Percentiles rank a stretch among this genome's conserved stretches.
These are phyloP conservation scores for Lepas anatifera DNA, from an alignment of 2,888 invertebrate species.

Conservation along the genomic window DNA sequence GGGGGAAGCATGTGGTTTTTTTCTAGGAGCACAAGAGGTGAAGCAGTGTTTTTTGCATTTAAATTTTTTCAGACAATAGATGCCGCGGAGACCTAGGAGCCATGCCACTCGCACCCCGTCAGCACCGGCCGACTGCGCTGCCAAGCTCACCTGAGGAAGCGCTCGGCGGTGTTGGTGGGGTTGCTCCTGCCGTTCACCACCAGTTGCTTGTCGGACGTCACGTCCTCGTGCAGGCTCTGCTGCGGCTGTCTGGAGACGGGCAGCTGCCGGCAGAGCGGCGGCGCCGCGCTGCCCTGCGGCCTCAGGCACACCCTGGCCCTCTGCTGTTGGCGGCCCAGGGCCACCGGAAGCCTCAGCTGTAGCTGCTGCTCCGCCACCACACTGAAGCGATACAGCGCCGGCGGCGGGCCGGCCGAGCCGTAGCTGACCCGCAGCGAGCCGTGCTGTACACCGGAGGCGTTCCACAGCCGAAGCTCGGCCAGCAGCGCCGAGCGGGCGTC, in stretches of 20 bases:
- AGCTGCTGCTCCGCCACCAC: background rate
- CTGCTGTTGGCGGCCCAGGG: background rate
- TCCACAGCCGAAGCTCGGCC: background rate
- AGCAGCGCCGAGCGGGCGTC: background rate
- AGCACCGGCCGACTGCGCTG: too few relatives aligned
- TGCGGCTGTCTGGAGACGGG: background rate
- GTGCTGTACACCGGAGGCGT: conserved; percentile 9
- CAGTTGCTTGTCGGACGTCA: background rate
- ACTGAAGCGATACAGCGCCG: conserved; percentile 5
- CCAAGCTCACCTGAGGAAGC: conserved; percentile 7
- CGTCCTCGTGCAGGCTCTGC: background rate
- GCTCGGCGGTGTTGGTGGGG: conserved; percentile 1
- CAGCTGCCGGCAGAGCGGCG: background rate
- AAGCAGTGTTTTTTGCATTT: too few relatives aligned
- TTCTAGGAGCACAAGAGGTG: too few relatives aligned
- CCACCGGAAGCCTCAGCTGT: background rate
- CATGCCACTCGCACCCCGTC: too few relatives aligned
- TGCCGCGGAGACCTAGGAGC: too few relatives aligned
- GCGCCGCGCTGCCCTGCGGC: background rate
- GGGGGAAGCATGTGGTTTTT: too few relatives aligned
- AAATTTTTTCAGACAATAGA: too few relatives aligned
- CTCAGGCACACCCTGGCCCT: background rate
- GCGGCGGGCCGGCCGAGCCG: background rate
- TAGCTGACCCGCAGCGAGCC: background rate
- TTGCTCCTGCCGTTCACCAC: background rate